phyloP scores from a whole-genome alignment of 2,113 vertebrate genomes.

The Recurvirostra avosetta region DNA sequence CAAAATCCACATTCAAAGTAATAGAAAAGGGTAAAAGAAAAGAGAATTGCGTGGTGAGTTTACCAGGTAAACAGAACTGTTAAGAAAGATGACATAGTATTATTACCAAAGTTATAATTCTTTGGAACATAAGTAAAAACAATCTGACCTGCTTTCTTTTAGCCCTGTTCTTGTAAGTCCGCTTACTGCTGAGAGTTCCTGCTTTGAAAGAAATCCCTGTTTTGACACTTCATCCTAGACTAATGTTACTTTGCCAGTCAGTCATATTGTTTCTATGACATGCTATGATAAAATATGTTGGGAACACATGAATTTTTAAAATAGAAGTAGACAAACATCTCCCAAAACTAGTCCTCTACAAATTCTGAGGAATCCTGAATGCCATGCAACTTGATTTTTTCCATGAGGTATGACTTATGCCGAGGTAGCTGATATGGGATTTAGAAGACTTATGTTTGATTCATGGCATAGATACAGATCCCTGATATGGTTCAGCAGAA shows the following conservation, averaged over 20 bases:
- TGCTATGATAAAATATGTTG: background rate
- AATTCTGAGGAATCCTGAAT: background rate
- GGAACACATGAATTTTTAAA: background rate
- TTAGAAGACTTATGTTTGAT: background rate
- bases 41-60: background rate
- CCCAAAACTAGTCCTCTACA: background rate
- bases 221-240: background rate
- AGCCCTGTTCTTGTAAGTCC: background rate
- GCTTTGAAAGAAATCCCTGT: background rate
- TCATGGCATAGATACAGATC: background rate
- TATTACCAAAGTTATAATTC: background rate
- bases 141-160: background rate
- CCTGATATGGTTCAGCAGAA: background rate
- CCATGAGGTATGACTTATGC: background rate
- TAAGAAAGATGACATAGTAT: background rate
- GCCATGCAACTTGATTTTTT: background rate
- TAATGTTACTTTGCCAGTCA: background rate
- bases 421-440: background rate
- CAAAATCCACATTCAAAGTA: background rate
- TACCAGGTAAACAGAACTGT: background rate
- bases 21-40: background rate
- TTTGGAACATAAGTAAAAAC: background rate
- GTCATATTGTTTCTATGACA: background rate
- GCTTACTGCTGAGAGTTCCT: background rate
- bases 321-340: background rate